Evolutionary conservation across 2,888 invertebrate genomes (phyloP), one percentile per base, ranked within the genome.

Genomic region (Dolichomitus sp.): DNA sequence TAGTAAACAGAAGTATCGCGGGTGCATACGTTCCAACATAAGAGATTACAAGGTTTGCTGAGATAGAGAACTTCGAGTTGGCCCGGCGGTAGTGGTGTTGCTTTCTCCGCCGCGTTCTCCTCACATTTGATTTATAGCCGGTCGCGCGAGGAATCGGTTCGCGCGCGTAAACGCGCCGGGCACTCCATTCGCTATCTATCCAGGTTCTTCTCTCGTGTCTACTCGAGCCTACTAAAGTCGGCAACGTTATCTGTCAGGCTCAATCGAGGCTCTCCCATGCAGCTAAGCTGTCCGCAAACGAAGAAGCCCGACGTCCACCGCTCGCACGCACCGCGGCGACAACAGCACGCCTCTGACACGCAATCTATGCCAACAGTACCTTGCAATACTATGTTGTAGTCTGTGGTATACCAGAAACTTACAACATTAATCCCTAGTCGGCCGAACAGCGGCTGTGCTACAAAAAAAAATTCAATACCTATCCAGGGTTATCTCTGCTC

Each of bases 51-150:
- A 87, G 86, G 84, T 86, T 87, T 83, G 78, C 84, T 70, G 80
- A 81, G 82, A 75, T 75, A 79, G 70, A 59, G 37, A 78, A 65
- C 57, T 61, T 19, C 14, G 48, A 78, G 37, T 19, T 59, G 65
- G 37, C 45, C 45, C 61, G 59, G 48, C 54, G 76, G 81, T 50
- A 59, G 83, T 74, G 52, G 81, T 80, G 78, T 83, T 73, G 75
- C 85, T 84, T 83, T 86, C 83, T 78, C 87, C 14, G 12, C 87
- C 85, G 83, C 85, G 86, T 80, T 70, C 76, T 27, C 23, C 63
- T 87, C 85, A 87, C 83, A 86, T 88, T 91, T 92, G 90, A 92
- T 92, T 92, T 92, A 91, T 88, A 76, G 66, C 68, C 69, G 88
- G 80, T 86, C 85, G 78, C 83, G 76, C 83, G 75, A 81, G 87